phyloP scores from a whole-genome alignment of 2,113 vertebrate species.

The Erythrolamprus reginae region DNA sequence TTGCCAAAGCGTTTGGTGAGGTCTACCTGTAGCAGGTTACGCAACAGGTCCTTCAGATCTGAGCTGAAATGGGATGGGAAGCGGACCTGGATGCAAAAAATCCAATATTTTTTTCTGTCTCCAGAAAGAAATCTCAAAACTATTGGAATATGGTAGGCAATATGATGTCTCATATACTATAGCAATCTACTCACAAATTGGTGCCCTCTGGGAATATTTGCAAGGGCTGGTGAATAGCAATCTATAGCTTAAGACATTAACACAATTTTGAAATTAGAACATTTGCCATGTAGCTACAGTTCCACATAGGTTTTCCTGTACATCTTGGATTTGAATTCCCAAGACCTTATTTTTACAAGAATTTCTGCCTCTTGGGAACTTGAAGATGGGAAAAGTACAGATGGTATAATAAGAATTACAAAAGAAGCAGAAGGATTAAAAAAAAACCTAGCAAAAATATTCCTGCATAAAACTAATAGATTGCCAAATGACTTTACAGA shows the following conservation, averaged over 20 bases:
- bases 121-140: background rate
- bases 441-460: background rate
- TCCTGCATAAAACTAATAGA: background rate
- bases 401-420: background rate
- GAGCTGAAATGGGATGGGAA: conserved; percentile 93
- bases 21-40: conserved; percentile 90
- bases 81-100: conserved; percentile 67
- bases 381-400: background rate
- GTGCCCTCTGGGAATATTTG: background rate
- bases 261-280: background rate
- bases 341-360: background rate
- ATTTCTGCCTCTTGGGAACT: background rate
- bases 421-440: background rate
- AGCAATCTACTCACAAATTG: background rate
- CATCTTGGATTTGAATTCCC: background rate
- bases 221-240: background rate
- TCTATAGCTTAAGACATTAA: background rate
- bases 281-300: background rate
- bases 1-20: conserved; percentile 90
- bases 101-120: background rate
- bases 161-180: background rate
- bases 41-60: conserved; percentile 89
- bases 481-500: background rate
- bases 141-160: background rate
- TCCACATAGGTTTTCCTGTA: background rate